Conservation (phyloP, 2,113 vertebrate species). For the Gambusia holbrooki region DNA sequence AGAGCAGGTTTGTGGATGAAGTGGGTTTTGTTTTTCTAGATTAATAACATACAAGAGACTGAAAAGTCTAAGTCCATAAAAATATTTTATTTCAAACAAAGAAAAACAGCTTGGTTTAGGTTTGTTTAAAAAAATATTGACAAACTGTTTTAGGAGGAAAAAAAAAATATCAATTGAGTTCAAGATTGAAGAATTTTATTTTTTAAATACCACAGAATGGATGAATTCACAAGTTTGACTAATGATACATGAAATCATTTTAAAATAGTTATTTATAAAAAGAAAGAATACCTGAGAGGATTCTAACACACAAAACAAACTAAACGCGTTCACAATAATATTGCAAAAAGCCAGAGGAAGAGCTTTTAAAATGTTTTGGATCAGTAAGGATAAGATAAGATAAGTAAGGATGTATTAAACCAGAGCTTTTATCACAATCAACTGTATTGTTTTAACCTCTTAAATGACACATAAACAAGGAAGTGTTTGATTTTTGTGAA, state of each 20-base stretch:
- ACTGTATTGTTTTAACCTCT: background rate
- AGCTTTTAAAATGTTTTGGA: conserved; percentile 21
- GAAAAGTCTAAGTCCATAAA: background rate
- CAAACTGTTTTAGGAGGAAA: background rate
- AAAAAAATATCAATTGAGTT: background rate
- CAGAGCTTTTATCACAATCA: background rate
- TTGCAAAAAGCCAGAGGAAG: conserved; percentile 35
- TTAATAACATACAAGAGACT: background rate
- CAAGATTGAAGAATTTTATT: background rate
- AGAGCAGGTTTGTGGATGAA: background rate
- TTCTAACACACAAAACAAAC: conserved; percentile 28
- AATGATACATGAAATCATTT: conserved; percentile 16
- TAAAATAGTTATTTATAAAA: background rate
- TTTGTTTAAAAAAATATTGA: background rate
- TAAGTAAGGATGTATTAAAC: background rate
- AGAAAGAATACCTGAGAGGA: background rate
- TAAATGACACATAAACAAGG: background rate
- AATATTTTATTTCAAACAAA: background rate
- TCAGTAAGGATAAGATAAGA: no score
- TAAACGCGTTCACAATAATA: conserved; percentile 34
- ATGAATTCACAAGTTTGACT: conserved; percentile 22
- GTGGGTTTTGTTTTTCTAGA: background rate
- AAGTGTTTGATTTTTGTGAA: background rate
- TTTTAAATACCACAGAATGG: conserved; percentile 2
- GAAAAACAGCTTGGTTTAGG: background rate